Evolutionary conservation across 1,140 invertebrate species (phyloP), one percentile per base, ranked within the genome.

Genomic region (Trichonephila clavata): DNA sequence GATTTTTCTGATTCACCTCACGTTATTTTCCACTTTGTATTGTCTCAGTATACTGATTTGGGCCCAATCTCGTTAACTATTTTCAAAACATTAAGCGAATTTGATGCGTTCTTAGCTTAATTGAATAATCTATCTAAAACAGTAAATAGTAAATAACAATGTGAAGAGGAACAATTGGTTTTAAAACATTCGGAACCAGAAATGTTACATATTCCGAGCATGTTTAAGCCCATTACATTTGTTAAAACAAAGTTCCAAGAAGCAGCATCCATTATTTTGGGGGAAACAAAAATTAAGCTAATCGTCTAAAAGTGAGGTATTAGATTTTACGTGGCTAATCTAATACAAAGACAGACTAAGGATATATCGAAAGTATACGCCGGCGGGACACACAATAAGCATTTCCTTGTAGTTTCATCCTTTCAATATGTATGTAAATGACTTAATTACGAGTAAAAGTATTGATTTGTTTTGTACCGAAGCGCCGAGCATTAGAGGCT

Each of bases 391-490:
- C 59, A 86, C 84, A 86, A 86, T 86, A 86, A 63, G 61, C 57
- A 86, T 21, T 86, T 84, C 60, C 60, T 16, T 61, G 16, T 10
- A n/a, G 50, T 10, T n/a, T 43, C 87, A 71, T 32, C 63, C 63
- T 24, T 89, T 71, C 68, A 89, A 89, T 89, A 89, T 89, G 87
- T 77, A 89, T 89, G 87, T 59, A 89, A 89, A 89, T 89, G 43
- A 89, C 60, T 77, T 89, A 89, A 89, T 89, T 89, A 89, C 87
- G 21, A 77, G n/a, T 71, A 77, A 21, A 87, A 63, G 32, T 57
- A 77, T 89, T 43, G 65, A 89, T 71, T 27, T 10, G 20, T 89
- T 77, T 87, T 87, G 50, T n/a, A 39, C 27, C 59, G 43, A 8
- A 6, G 5, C 24, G 13, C 57, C 21, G 50, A n/a, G 83, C 83